These are phyloP conservation scores for Melitaea cinxia DNA, from an alignment of 1,140 invertebrate species.

Conservation along the genomic window DNA sequence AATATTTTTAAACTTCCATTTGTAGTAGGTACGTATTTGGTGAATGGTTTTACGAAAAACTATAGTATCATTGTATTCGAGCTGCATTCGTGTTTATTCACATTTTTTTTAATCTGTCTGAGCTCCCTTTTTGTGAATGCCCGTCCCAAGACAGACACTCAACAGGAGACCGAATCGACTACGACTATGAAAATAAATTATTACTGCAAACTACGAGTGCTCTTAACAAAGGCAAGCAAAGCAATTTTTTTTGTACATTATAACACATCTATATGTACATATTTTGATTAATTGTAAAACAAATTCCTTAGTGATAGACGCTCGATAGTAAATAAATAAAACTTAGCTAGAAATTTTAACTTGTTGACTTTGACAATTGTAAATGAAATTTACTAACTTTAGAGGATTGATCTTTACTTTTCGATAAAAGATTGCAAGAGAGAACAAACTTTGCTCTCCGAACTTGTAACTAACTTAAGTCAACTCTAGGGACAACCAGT, in stretches of 20 bases:
- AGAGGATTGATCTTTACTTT: slow-evolving; percentile 21
- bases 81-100: slow-evolving; percentile 12
- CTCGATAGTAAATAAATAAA: background rate
- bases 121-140: slow-evolving; percentile 16
- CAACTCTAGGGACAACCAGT: slow-evolving; percentile 49
- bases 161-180: slow-evolving; percentile 16
- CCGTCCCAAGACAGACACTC: slow-evolving; percentile 12
- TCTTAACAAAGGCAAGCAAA: background rate
- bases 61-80: slow-evolving; percentile 12
- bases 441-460: slow-evolving; percentile 70
- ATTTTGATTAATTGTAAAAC: background rate
- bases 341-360: background rate
- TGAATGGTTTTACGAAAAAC: slow-evolving; percentile 10
- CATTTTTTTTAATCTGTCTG: slow-evolving; percentile 24
- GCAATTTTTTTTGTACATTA: no score
- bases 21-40: slow-evolving; percentile 8
- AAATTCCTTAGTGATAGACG: background rate
- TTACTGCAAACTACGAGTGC: slow-evolving; percentile 9
- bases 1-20: background rate
- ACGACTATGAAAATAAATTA: slow-evolving; percentile 11
- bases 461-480: slow-evolving; percentile 75
- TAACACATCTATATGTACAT: background rate
- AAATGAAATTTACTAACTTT: slow-evolving; percentile 12
- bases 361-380: background rate
- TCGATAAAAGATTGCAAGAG: slow-evolving; percentile 36